Percentiles rank a stretch among this genome's conserved stretches.
phyloP scores from a whole-genome alignment of 2,888 invertebrate genomes.

The Pharmacophagus antenor region DNA sequence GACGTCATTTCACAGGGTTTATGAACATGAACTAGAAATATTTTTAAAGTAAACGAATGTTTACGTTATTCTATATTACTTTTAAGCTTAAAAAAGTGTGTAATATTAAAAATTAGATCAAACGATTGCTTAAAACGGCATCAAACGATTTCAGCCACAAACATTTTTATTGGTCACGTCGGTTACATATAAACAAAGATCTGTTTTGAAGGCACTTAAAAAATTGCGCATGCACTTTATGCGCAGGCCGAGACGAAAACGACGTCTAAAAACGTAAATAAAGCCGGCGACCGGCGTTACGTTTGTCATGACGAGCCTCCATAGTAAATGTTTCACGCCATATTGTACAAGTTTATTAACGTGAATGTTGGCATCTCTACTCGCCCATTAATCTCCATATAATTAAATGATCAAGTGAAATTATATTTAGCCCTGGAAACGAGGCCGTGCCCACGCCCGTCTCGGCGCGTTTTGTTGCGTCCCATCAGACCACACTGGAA shows the following conservation, averaged over 20 bases:
- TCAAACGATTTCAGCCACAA: conserved; percentile 24
- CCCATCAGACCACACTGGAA: conserved; percentile 50
- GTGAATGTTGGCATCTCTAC: conserved; percentile 67
- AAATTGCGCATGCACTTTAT: conserved; percentile 19
- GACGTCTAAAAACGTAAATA: conserved; percentile 23
- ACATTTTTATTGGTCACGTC: conserved; percentile 19
- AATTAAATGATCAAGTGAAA: conserved; percentile 80
- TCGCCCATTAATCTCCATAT: conserved; percentile 77
- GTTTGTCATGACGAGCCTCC: conserved; percentile 37
- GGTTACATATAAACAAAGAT: conserved; percentile 23
- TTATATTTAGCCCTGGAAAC: conserved; percentile 77
- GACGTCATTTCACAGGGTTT: conserved; percentile 21
- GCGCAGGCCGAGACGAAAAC: conserved; percentile 9
- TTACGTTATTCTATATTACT: conserved; percentile 6
- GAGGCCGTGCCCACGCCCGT: conserved; percentile 64
- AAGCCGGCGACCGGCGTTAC: conserved; percentile 30
- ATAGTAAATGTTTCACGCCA: conserved; percentile 57
- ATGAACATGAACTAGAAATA: conserved; percentile 19
- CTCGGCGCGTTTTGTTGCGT: conserved; percentile 50
- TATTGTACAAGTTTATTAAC: conserved; percentile 67
- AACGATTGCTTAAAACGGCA: conserved; percentile 24
- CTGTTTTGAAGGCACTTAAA: conserved; percentile 13
- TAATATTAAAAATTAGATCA: conserved; percentile 14
- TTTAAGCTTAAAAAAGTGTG: conserved; percentile 4
- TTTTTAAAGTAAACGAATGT: conserved; percentile 10